Base-by-base conservation (phyloP, 2,888 invertebrate species). In the Phortica okadai region DNA sequence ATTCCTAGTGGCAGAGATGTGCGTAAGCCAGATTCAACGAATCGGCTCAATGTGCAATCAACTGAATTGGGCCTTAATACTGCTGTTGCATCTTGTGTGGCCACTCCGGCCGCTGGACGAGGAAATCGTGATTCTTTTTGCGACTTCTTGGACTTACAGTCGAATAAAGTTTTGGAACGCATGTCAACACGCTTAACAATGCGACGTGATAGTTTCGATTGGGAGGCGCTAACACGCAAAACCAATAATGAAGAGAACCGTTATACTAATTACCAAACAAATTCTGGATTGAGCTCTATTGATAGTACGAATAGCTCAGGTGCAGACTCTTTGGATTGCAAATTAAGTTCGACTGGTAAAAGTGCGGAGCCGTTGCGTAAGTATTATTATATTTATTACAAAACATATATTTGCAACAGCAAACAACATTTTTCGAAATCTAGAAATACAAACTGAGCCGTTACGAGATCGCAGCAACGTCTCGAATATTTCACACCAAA, bases 171-270 rank as follows among this genome's bases (percentile, higher is more conserved):
- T 0, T 81, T 88, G 42, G 89, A 90, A 44, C 89, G 89, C 45
- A 83, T 87, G 69, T 88, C 89, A 0, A 86, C 86, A 7, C 85
- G 89, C 0, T 73, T 87, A 25, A 79, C 81, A 1, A 80, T 81
- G 0, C 81, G 86, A 0, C 85, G 89, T 1, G 91, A 91, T 41
- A 91, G 91, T 78, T 90, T 90, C 67, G 91, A 91, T 77, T 91
- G 91, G 91, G 89, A 90, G 50, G 81, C 82, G 1, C 77, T 90
- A 0, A 82, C 85, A 3, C 80, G 83, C 0, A 90, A 88, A 66
- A 78, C 83, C 0, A 76, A 62, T 8, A 62, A 66, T 4, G 89
- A 89, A 1, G 84, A 84, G 8, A 81, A 77, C n/a, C 82, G 80
- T 0, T 72, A 76, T 0, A 85, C 81, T 56, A 25, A 82, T 14